Conservation (phyloP, 2,797 vertebrate species). For the Ambastaia sidthimunki region DNA sequence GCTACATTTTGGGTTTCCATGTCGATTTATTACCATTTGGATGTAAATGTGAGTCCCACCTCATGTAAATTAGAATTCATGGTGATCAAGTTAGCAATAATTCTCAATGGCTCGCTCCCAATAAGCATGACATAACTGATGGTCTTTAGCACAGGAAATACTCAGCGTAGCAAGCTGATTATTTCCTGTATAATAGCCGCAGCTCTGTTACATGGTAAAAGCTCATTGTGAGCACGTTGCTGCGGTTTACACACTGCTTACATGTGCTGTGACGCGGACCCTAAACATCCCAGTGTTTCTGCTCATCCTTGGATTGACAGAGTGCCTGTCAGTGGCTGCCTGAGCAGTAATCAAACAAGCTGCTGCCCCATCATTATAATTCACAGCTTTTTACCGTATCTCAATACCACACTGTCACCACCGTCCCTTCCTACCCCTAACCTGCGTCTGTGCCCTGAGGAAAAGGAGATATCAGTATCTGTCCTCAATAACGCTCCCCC, state of each 20-base stretch:
- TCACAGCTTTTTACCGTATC: constrained; percentile 39
- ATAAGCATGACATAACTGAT: neutral
- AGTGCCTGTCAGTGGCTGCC: constrained; percentile 39
- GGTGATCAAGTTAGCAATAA: neutral
- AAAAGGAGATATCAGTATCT: constrained; percentile 47
- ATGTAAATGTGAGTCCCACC: neutral
- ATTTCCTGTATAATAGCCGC: no score
- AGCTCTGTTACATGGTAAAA: no score
- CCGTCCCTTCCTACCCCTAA: constrained; percentile 33
- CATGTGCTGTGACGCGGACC: constrained; percentile 14
- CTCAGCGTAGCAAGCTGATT: no score
- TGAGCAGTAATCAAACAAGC: constrained; percentile 43
- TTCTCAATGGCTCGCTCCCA: neutral
- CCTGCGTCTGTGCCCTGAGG: constrained; percentile 30
- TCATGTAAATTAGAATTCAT: neutral
- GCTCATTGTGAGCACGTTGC: no score
- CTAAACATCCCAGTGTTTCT: constrained; percentile 36
- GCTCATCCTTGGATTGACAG: constrained; percentile 47
- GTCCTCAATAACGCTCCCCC: constrained; percentile 26
- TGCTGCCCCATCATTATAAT: constrained; percentile 36
- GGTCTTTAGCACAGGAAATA: no score
- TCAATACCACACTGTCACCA: constrained; percentile 24
- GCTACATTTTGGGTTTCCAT: neutral
- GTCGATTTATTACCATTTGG: neutral
- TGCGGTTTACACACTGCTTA: no score